Evolutionary conservation across 30 jellyfish, hydroid and myxozoan species (phyloP).

Genomic region (Aurelia aurita): DNA sequence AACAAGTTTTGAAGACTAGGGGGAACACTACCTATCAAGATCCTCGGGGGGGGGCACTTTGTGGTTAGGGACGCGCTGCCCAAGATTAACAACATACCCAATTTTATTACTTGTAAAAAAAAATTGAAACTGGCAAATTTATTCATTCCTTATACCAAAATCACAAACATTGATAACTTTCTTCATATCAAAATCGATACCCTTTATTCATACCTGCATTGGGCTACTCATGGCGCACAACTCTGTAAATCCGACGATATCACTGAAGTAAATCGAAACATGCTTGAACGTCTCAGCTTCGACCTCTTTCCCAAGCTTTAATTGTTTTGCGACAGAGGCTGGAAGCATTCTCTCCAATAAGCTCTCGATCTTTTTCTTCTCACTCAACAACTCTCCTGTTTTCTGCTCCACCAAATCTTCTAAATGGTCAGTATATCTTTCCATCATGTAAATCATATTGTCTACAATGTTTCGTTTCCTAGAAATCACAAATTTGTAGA

Average conservation of each 20-base stretch:
- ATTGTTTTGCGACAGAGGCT: constrained; percentile 87
- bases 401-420: constrained; percentile 94
- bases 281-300: constrained; percentile 94
- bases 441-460: constrained; percentile 96
- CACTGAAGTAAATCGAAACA: constrained; percentile 96
- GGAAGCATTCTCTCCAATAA: constrained; percentile 94
- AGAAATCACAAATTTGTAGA: too few relatives aligned
- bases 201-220: constrained; percentile 73
- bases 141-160: too few relatives aligned
- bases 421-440: constrained; percentile 83
- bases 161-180: too few relatives aligned
- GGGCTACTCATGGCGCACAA: constrained; percentile 90
- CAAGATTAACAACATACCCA: too few relatives aligned
- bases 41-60: too few relatives aligned
- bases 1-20: too few relatives aligned
- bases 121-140: too few relatives aligned
- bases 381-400: constrained; percentile 84
- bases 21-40: too few relatives aligned
- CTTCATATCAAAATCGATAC: background rate
- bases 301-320: constrained; percentile 92
- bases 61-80: too few relatives aligned
- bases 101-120: too few relatives aligned
- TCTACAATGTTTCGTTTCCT: constrained; percentile 89
- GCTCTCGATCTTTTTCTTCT: constrained; percentile 83
- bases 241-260: constrained; percentile 93